Evolutionary conservation across 2,113 vertebrate genomes (phyloP).

Genomic region (Thalassarche chlororhynchos): DNA sequence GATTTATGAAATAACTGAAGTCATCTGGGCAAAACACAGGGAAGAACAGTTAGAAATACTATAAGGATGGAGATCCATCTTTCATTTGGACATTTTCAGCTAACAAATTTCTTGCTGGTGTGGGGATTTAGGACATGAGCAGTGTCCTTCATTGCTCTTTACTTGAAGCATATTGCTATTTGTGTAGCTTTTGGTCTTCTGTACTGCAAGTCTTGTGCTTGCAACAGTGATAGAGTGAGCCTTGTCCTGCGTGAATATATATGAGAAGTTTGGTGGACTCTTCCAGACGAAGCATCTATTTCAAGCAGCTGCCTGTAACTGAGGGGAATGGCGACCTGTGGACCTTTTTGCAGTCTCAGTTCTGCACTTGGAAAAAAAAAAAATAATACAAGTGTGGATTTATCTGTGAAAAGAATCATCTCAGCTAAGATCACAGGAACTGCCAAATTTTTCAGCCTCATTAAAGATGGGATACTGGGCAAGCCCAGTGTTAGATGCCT

Average conservation of each 20-base stretch:
- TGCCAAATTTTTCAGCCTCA: background rate
- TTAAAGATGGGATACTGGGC: background rate
- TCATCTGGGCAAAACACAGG: background rate
- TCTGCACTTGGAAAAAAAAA: background rate
- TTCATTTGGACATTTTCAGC: conserved; percentile 35
- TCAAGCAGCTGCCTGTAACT: conserved; percentile 1
- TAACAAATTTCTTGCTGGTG: background rate
- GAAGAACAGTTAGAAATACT: background rate
- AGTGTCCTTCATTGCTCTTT: conserved; percentile 46
- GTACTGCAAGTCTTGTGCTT: background rate
- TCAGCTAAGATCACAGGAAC: background rate
- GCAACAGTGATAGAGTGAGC: conserved; percentile 1
- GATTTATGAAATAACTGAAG: conserved; percentile 56
- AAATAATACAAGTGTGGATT: background rate
- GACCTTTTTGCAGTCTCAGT: background rate
- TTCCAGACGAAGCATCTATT: background rate
- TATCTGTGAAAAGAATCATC: background rate
- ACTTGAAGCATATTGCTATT: conserved; percentile 7
- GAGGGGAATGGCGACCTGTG: background rate
- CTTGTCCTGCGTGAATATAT: background rate
- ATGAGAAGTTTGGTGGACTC: background rate
- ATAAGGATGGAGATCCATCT: conserved; percentile 22
- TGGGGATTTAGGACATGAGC: conserved; percentile 29
- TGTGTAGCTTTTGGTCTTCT: conserved; percentile 25
- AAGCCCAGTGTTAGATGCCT: background rate